Base-by-base conservation (phyloP, 2,888 invertebrate genomes). In the Synanthedon myopaeformis region DNA sequence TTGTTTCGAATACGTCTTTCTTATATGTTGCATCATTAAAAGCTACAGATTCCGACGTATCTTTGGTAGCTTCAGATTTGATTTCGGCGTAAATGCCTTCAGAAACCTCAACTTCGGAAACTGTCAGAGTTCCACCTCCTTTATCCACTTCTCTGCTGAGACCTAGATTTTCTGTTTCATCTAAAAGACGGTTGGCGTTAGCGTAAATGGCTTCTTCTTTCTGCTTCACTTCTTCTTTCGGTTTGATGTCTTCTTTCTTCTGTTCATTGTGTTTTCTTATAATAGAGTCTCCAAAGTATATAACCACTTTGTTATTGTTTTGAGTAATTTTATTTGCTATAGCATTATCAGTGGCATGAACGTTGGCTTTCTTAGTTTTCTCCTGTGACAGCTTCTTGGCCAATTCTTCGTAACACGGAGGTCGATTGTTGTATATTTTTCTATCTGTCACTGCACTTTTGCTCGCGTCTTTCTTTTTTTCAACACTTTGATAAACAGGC, bases 201-300 rank as follows among this genome's bases (percentile, higher is more conserved):
- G 76, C 86, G 63, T 88, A 88, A 58, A 87, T 82, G 1, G 74
- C 87, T 69, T 88, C 88, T 59, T 79, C 82, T 59, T 76, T 76
- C 23, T 70, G 68, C 3, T 66, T 60, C 3, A 60, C 55, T 50
- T 71, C 75, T 53, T 74, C 74, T 42, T 69, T 72, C 14, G 63
- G 67, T 57, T 68, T 71, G 55, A 61, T 64, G 61, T 79, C 79
- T 74, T 82, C 88, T 67, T 76, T 82, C 61, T 76, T 82, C 58
- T 82, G 79, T 59, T 86, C 86, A 60, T 75, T 84, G 54, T 88
- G 87, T 60, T 85, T 86, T 42, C 89, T 77, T 55, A 88, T 86
- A 51, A 90, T 89, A 3, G 91, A 90, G 67, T 92, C 92, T 41
- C 92, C 92, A 61, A 92, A 92, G 71, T 92, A 92, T 63, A 92